Evolutionary conservation across 1,140 invertebrate species (phyloP), one percentile per base, ranked within the genome.

Genomic region (Formica selysi): DNA sequence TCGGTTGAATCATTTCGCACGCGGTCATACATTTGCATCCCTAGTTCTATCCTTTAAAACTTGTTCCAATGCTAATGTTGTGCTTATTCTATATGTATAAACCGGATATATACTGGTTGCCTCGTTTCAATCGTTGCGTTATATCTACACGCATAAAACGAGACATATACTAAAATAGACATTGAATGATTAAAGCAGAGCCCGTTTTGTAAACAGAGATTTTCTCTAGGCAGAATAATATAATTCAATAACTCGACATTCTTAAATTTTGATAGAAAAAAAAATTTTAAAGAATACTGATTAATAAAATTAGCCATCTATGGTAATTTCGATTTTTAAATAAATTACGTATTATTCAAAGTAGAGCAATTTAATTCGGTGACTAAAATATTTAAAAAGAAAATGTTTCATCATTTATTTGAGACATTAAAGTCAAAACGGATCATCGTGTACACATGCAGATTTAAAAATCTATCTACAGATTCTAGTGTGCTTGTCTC

Each of bases 11-110:
- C 90, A 90, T 91, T 79, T 78, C 67, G 41, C 11, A 11, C 0
- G 41, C 10, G 54, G 74, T 87, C 73, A 59, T 74, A 78, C 80
- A 89, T 91, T 91, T 85, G 76, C 86, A 92, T 91, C 71, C 54
- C n/a, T 79, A 54, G 87, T 73, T 54, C 62, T 57, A 61, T 26
- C 70, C 57, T 92, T 91, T 85, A 71, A 57, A 89, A 89, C 79
- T 91, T 92, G 86, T 90, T 91, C 91, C 89, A 89, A 91, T 91
- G 80, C 85, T 91, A 91, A 91, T 74, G 78, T 86, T 51, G 57
- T 73, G 71, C 67, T 84, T 83, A 76, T 59, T 32, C 62, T 32
- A 32, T 32, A 32, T 79, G 86, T 44, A 71, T 81, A 71, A 86
- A 80, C 59, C 36, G 22, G 6, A 32, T 81, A 71, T 71, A 71